Evolutionary conservation across 1,140 invertebrate species (phyloP), one percentile per base, ranked within the genome.

Genomic region (Coptotermes formosanus): DNA sequence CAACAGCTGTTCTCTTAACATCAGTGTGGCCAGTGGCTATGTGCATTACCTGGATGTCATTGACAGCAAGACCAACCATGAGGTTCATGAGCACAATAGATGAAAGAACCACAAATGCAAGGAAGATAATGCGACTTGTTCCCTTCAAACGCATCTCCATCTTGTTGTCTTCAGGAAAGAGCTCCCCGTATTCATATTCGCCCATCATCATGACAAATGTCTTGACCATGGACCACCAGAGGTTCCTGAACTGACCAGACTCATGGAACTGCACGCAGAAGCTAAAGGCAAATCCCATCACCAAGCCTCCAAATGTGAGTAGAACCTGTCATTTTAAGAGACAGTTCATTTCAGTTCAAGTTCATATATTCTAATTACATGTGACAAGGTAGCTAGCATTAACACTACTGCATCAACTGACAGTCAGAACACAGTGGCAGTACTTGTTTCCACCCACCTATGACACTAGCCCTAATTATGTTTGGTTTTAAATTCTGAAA

Each of bases 151-250:
- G 85, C 19, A 64, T 82, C 52, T 48, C 38, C 23, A 25, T 82
- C 82, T 59, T 38, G 85, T 69, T 44, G n/a, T 82, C 75, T 82
- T 86, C 43, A 23, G 43, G 52, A 83, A 83, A 92, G 44, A 91
- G 88, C 45, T 89, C 89, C 30, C 88, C 88, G 87, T 92, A 94
- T 87, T 93, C 92, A 87, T 92, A 92, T 88, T 94, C 93, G n/a
- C 92, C 92, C 88, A 92, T 92, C 92, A 93, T 93, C 93, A 94
- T 94, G 82, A 93, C 93, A 7, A 92, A 89, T 8, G 92, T 93
- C 88, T 92, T 93, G 2, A 92, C 89, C 25, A 93, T 86, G 4
- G 92, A 89, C 23, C 89, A 88, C 91, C 91, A 91, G 30, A 91
- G 90, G 87, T 91, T 88, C 32, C 82, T 85, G 88, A 93, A 93